A percentile compares a stretch with the other conserved stretches of the same genome.
Evolutionary conservation across 2,888 invertebrate genomes (phyloP).

Genomic region (Zele albiditarsus): DNA sequence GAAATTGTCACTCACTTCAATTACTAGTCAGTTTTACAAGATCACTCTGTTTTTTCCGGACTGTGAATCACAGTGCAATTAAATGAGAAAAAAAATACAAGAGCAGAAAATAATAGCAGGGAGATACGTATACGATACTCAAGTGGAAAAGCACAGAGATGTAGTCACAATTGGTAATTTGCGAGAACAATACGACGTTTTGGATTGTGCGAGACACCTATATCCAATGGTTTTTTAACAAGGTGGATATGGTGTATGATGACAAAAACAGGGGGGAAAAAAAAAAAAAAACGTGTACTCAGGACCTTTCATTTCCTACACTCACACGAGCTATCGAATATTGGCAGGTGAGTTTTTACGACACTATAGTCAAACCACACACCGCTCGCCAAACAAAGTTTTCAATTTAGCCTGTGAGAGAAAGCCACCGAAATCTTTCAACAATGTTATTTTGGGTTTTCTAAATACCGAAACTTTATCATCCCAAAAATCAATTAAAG

Average conservation of each 20-base stretch:
- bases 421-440: not conserved
- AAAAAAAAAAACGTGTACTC: slow-evolving; percentile 19
- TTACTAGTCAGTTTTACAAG: no score
- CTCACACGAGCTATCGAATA: slow-evolving; percentile 16
- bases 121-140: not conserved
- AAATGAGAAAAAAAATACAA: not conserved
- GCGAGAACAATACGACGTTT: slow-evolving; percentile 49
- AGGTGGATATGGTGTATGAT: not conserved
- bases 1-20: no score
- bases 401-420: slow-evolving; percentile 13
- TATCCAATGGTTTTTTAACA: not conserved
- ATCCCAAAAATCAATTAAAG: not conserved
- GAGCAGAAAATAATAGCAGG: not conserved
- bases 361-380: slow-evolving; percentile 18
- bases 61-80: no score
- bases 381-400: slow-evolving; percentile 32
- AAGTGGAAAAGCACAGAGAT: slow-evolving; percentile 22
- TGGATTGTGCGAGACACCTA: slow-evolving; percentile 26
- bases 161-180: slow-evolving; percentile 50
- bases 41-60: no score
- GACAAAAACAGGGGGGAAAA: not conserved
- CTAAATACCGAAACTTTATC: not conserved
- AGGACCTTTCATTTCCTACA: slow-evolving; percentile 7
- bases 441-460: not conserved
- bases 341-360: slow-evolving; percentile 24